Conservation (phyloP, 2,113 vertebrate genomes). For the Ptychochromis oligacanthus region DNA sequence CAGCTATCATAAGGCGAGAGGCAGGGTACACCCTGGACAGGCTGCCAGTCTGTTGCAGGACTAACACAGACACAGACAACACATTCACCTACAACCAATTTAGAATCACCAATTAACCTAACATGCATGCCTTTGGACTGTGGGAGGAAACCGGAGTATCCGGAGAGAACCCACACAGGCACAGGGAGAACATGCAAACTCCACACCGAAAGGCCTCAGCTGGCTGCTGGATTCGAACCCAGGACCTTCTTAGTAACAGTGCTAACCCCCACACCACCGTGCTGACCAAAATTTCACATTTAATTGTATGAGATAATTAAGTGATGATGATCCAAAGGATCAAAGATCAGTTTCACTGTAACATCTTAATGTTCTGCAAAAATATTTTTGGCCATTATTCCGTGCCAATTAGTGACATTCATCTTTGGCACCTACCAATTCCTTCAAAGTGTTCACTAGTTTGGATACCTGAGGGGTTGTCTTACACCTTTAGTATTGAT, state of each 20-base stretch:
- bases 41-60: neutral
- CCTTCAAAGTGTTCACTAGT: neutral
- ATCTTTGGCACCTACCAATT: neutral
- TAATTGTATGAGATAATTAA: neutral
- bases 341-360: neutral
- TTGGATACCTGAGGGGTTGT: too few species aligned
- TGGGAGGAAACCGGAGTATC: neutral
- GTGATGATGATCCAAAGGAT: neutral
- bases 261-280: rapidly evolving
- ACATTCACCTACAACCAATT: neutral
- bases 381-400: neutral
- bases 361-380: neutral
- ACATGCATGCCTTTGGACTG: neutral
- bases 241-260: neutral
- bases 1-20: too few species aligned
- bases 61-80: neutral
- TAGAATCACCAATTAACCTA: neutral
- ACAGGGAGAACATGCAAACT: neutral
- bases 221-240: neutral
- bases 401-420: neutral
- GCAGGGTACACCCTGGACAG: neutral
- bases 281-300: neutral
- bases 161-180: neutral
- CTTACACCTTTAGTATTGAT: neutral
- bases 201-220: neutral